Evolutionary conservation across 2,113 vertebrate species (phyloP), one percentile per base, ranked within the genome.

Genomic region (Hippolais icterina): DNA sequence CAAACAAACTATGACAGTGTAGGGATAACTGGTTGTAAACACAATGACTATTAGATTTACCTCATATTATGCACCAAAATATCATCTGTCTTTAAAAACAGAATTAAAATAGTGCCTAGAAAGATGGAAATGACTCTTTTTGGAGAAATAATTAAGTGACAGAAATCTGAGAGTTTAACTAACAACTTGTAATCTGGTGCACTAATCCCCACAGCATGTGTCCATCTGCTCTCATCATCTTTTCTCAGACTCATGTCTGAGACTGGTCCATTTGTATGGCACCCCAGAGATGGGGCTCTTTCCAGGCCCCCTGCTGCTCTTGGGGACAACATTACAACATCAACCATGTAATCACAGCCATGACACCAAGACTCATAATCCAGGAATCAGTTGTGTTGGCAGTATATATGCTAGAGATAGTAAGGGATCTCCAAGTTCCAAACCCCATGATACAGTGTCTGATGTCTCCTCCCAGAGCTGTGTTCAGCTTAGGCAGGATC

Each of bases 111-210:
- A 15, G 11, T 46, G n/a, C 63, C 88, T 80, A 86, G 61, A 42
- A 91, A 72, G 25, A 93, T 37, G 19, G 25, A 16, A 89, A 77
- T 59, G 9, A 70, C n/a, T 90, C 46, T 44, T 78, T 92, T 57
- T 46, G 23, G 25, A 89, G 24, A 53, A 93, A 87, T 85, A 87
- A 94, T 94, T 81, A 88, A 92, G 42, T n/a, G 78, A 91, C 74
- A 83, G 87, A 82, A 93, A 95, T 89, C 77, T 33, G 31, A 70
- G 64, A 84, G 19, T 93, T 92, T 95, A 89, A 84, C 89, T 37
- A 95, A 82, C 60, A 93, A 79, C 1, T 89, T 57, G 60, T 79
- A 94, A 97, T 94, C 93, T 10, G 4, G 8, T 41, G 69, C 33
- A 66, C 69, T 96, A 96, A 96, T 96, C 91, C 61, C 57, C 39